These are phyloP conservation scores for Poecile atricapillus DNA, from an alignment of 2,113 vertebrate species.

Conservation along the genomic window DNA sequence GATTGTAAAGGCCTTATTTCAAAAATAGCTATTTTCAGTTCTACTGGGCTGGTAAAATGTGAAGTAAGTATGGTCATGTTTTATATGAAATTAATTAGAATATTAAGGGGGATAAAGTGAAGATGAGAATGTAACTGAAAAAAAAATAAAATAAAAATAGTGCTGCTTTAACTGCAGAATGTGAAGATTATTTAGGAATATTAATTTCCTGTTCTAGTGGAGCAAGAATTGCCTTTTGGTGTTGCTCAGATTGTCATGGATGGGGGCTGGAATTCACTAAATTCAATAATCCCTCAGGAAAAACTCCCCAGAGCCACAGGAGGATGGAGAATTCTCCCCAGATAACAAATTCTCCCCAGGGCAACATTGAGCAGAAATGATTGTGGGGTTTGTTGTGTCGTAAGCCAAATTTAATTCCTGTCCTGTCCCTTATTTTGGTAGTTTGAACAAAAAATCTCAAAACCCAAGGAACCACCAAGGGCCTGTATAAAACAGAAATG, in stretches of 20 bases:
- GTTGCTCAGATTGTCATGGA: neutral
- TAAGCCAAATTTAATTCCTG: neutral
- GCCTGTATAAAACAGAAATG: conserved; percentile 82
- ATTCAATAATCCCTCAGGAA: neutral
- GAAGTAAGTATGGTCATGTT: conserved; percentile 74
- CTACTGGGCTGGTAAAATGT: conserved; percentile 86
- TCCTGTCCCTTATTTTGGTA: conserved; percentile 58
- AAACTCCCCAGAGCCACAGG: neutral
- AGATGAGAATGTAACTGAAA: neutral
- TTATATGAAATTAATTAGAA: neutral
- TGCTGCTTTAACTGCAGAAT: neutral
- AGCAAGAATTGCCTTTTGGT: neutral
- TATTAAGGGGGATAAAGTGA: neutral
- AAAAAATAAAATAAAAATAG: neutral
- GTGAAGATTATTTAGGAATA: neutral
- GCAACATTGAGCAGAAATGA: neutral
- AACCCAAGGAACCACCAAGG: conserved; percentile 70
- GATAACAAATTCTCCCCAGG: neutral
- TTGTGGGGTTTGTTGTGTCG: neutral
- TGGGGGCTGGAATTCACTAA: neutral
- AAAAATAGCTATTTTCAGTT: conserved; percentile 82
- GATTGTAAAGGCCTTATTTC: conserved; percentile 87
- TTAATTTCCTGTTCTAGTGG: neutral
- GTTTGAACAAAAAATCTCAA: conserved; percentile 85
- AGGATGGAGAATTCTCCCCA: neutral